Evolutionary conservation across 2,113 vertebrate species (phyloP).

Genomic region (Ptyas mucosa): DNA sequence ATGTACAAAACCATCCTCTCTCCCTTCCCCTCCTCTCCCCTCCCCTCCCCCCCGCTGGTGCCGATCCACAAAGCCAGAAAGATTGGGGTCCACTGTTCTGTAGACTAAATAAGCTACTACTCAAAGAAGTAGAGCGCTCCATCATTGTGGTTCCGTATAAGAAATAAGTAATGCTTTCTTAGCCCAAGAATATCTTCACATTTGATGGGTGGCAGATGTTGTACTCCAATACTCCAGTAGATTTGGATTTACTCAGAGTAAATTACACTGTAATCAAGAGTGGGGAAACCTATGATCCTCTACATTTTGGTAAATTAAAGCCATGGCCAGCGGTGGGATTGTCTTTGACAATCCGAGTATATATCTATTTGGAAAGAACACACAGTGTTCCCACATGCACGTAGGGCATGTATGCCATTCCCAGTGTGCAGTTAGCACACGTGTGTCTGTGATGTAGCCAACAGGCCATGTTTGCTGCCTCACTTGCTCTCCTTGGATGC

Average conservation of each 20-base stretch:
- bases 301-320: neutral
- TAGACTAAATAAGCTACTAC: neutral
- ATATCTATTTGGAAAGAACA: neutral
- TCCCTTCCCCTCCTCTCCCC: too few species aligned
- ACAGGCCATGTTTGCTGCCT: neutral
- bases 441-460: neutral
- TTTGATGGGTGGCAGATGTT: neutral
- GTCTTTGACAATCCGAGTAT: neutral
- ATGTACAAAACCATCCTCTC: neutral
- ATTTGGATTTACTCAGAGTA: neutral
- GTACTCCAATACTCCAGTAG: too few species aligned
- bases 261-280: neutral
- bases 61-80: neutral
- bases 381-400: neutral
- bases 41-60: accelerated
- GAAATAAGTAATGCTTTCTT: neutral
- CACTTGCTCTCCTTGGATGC: neutral
- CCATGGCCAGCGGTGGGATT: neutral
- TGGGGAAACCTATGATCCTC: neutral
- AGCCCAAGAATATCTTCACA: neutral
- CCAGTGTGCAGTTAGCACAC: neutral
- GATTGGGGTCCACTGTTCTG: neutral
- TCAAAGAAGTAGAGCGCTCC: neutral
- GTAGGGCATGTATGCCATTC: too few species aligned
- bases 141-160: neutral